Evolutionary conservation across 2,888 invertebrate species (phyloP), one percentile per base, ranked within the genome.

Genomic region (Epinotia brunnichana): DNA sequence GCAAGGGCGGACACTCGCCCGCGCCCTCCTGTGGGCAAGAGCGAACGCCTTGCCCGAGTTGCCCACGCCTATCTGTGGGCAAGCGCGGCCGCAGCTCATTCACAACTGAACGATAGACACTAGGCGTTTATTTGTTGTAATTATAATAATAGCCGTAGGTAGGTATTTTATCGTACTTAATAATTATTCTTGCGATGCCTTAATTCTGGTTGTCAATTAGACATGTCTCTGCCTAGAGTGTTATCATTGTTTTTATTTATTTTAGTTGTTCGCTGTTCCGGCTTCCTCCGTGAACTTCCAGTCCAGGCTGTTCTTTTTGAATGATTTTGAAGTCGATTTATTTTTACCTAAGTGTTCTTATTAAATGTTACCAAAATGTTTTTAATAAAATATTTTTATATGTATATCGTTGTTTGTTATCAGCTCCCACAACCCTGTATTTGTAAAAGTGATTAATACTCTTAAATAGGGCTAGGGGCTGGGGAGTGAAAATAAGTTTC

Each of bases 331-430:
- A 85, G 94, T 94, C 92, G 91, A 92, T 93, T 94, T 93, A 94
- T 93, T 94, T 93, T 94, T 93, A 94, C 94, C 94, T 94, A 94
- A 94, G 94, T 94, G 94, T 94, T 94, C 94, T 94, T 94, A 94
- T 94, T 94, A 94, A 94, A 94, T 94, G 94, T 94, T 94, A 94
- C 94, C 94, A 94, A 94, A 94, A 94, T 94, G 94, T 94, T 94
- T 94, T 94, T 94, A 94, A 94, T 94, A 94, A 94, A 94, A 94
- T 94, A 94, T 94, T 94, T 94, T 94, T 94, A 94, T 94, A 94
- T 92, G 93, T 94, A 94, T 13, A 74, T 71, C 76, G 79, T 76
- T 83, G 85, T 90, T 90, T 70, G 48, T 64, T 70, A n/a, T 62
- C 44, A 44, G 2, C 51, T 56, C 51, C 21, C 21, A 17, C 48